Percentiles rank a stretch among this genome's conserved stretches.
Evolutionary conservation across 2,797 vertebrate genomes (phyloP).

Genomic region (Megalops cyprinoides): DNA sequence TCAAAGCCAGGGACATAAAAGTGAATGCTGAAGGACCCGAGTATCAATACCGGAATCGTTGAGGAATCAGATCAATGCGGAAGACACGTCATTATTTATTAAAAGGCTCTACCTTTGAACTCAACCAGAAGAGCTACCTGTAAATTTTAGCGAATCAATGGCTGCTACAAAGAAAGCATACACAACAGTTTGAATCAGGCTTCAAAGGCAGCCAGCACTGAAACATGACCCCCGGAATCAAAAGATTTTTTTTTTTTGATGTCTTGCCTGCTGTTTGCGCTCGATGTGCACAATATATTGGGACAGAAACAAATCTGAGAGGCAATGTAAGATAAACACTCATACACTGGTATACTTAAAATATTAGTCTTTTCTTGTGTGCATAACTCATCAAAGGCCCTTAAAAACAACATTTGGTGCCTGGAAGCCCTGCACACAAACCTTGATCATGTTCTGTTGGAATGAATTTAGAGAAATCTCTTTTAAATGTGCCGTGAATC

Average conservation of each 20-base stretch:
- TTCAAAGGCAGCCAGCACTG: conserved; percentile 16
- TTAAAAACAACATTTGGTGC: background rate
- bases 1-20: conserved; percentile 75
- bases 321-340: background rate
- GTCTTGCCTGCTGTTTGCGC: conserved; percentile 6
- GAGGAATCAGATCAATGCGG: conserved; percentile 67
- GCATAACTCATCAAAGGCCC: background rate
- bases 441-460: background rate
- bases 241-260: conserved; percentile 20
- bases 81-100: conserved; percentile 63
- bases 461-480: background rate
- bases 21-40: conserved; percentile 70
- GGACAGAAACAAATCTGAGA: conserved; percentile 1
- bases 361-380: background rate
- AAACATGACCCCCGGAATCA: conserved; percentile 24
- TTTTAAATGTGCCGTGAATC: background rate
- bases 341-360: background rate
- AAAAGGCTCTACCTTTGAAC: conserved; percentile 68
- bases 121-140: conserved; percentile 49
- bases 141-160: conserved; percentile 37
- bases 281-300: background rate
- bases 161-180: conserved; percentile 22
- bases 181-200: conserved; percentile 25
- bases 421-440: background rate
- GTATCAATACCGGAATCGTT: conserved; percentile 71